Evolutionary conservation across 2,888 invertebrate species (phyloP).

Genomic region (Caenorhabditis afra): DNA sequence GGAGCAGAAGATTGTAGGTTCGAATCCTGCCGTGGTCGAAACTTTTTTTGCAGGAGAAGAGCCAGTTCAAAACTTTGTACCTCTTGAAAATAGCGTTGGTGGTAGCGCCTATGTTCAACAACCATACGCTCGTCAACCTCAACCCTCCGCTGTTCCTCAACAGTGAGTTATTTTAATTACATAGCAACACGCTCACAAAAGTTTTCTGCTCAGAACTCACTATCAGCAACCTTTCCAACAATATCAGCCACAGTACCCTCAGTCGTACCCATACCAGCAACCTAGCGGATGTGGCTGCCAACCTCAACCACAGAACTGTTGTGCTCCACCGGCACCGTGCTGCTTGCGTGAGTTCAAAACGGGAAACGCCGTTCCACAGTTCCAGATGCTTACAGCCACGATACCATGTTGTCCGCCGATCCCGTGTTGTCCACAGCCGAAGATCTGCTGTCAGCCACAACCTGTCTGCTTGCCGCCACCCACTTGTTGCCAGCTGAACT

Average conservation of each 20-base stretch:
- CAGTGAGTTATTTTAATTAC: conserved; percentile 18
- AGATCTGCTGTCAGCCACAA: conserved; percentile 56
- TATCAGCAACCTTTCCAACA: conserved; percentile 55
- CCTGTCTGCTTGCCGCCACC: conserved; percentile 41
- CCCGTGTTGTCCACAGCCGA: conserved; percentile 58
- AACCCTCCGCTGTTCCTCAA: background rate
- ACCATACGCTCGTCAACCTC: background rate
- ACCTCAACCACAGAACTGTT: conserved; percentile 42
- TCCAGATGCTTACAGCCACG: conserved; percentile 21
- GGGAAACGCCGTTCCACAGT: background rate
- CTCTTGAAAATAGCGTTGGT: conserved; percentile 23
- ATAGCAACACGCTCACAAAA: too few species aligned
- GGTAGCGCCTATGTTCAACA: conserved; percentile 32
- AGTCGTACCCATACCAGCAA: conserved; percentile 33
- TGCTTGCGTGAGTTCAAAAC: conserved; percentile 30
- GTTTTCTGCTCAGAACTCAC: conserved; percentile 23
- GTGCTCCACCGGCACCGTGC: conserved; percentile 44
- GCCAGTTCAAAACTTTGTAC: conserved; percentile 21
- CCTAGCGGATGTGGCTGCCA: conserved; percentile 52
- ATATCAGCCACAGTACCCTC: conserved; percentile 50
- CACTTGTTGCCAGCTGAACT: conserved; percentile 43
- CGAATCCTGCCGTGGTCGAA: conserved; percentile 80
- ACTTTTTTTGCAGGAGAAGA: conserved; percentile 37
- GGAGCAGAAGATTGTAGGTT: conserved; percentile 81
- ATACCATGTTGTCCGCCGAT: conserved; percentile 56